Percentiles rank a stretch among this genome's conserved stretches.
These are phyloP conservation scores for Solea solea DNA, from an alignment of 2,113 vertebrate species.

Conservation along the genomic window DNA sequence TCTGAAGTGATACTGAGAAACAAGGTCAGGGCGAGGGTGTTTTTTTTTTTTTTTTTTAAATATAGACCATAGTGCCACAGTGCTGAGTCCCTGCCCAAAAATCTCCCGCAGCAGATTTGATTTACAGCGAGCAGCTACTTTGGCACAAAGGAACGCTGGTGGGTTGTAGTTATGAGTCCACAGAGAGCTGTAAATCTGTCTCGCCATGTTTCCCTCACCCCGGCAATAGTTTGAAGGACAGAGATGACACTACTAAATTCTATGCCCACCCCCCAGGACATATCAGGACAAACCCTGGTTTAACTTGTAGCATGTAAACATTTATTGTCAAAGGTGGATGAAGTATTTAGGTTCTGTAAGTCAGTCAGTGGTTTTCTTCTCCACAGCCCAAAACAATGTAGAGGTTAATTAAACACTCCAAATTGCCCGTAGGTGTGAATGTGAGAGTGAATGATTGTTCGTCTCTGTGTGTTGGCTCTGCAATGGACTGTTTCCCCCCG, in stretches of 20 bases:
- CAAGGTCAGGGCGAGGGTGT: conserved; percentile 69
- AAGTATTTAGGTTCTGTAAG: not conserved
- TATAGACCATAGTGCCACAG: conserved; percentile 64
- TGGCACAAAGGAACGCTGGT: conserved; percentile 40
- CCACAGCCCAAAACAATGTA: too few species aligned
- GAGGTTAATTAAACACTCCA: too few species aligned
- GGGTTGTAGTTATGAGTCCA: conserved; percentile 25
- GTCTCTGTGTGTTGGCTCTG: too few species aligned
- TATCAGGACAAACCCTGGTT: conserved; percentile 43
- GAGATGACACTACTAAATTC: conserved; percentile 23
- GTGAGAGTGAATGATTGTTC: too few species aligned
- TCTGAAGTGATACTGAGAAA: conserved; percentile 66
- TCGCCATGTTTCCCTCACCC: not conserved
- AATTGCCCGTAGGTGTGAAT: too few species aligned
- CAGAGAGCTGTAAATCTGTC: conserved; percentile 40
- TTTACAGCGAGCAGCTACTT: conserved; percentile 53
- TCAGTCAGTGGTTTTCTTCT: not conserved
- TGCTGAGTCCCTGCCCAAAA: conserved; percentile 48
- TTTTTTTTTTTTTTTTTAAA: conserved; percentile 66
- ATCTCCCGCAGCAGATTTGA: conserved; percentile 55
- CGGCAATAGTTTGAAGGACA: conserved; percentile 49
- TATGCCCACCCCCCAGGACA: conserved; percentile 9
- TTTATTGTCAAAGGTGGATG: not conserved
- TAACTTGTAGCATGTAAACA: conserved; percentile 6
- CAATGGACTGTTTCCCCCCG: too few species aligned